These are phyloP conservation scores for Numenius arquata DNA, from an alignment of 2,113 vertebrate species.

Conservation along the genomic window DNA sequence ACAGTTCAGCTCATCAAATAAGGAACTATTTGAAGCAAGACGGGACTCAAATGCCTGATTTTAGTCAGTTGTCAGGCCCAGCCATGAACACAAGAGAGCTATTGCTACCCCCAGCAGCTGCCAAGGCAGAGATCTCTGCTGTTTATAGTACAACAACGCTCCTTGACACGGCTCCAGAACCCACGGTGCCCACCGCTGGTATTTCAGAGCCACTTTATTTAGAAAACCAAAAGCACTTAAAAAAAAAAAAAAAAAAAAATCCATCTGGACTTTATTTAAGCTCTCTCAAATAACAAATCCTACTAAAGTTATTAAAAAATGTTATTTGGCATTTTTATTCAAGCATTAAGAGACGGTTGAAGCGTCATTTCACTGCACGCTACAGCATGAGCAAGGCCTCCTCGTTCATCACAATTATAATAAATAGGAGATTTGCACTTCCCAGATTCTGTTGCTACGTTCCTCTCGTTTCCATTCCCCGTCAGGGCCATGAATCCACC, in stretches of 20 bases:
- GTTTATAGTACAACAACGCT: not conserved
- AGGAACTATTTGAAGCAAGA: not conserved
- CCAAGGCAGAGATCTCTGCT: slow-evolving; percentile 41
- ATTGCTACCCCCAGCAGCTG: slow-evolving; percentile 14
- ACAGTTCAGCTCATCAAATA: not conserved
- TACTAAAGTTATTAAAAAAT: not conserved
- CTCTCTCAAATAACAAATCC: not conserved
- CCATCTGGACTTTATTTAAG: not conserved
- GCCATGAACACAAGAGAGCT: not conserved
- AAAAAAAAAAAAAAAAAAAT: no score
- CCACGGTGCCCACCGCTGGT: not conserved
- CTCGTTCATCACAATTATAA: not conserved
- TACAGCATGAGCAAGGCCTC: not conserved
- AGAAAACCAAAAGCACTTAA: not conserved
- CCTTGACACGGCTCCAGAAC: not conserved
- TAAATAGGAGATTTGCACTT: not conserved
- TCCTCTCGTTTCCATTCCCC: not conserved
- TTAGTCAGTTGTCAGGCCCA: not conserved
- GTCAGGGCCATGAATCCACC: not conserved
- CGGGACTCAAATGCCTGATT: not conserved
- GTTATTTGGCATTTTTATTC: not conserved
- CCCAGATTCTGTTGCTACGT: not conserved
- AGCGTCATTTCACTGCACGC: accelerated
- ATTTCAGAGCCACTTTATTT: not conserved
- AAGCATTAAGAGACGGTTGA: not conserved